phyloP scores from a whole-genome alignment of 1,140 invertebrate species.

The Scaptomyza pallida region DNA sequence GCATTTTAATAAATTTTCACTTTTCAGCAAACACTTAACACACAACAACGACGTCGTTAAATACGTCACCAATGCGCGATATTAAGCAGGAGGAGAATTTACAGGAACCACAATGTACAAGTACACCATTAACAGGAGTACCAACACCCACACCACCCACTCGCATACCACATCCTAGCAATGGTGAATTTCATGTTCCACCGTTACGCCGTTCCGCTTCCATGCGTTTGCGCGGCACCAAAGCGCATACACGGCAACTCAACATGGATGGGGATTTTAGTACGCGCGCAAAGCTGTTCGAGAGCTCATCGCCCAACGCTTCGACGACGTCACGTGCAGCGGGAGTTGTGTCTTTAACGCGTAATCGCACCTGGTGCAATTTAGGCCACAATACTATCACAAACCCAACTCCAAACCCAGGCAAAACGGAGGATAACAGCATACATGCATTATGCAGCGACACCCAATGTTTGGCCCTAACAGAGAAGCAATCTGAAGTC shows the following conservation, averaged over 20 bases:
- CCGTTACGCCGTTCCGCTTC: constrained; percentile 66
- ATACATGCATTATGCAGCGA: constrained; percentile 60
- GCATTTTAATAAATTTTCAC: constrained; percentile 12
- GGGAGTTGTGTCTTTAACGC: constrained; percentile 25
- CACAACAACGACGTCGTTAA: constrained; percentile 59
- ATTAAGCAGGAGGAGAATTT: constrained; percentile 17
- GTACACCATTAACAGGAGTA: constrained; percentile 10
- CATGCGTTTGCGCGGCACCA: constrained; percentile 73
- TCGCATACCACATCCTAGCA: constrained; percentile 64
- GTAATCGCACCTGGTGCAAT: constrained; percentile 67
- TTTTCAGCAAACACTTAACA: not conserved
- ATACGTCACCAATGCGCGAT: constrained; percentile 64
- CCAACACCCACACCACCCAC: constrained; percentile 52
- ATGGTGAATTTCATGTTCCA: constrained; percentile 26
- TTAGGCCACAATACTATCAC: constrained; percentile 48
- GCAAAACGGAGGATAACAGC: constrained; percentile 4
- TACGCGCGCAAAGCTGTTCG: constrained; percentile 72
- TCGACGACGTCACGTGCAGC: constrained; percentile 13
- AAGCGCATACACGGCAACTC: constrained; percentile 32
- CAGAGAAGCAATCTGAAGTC: constrained; percentile 29
- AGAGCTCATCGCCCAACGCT: constrained; percentile 40
- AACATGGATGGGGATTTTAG: constrained; percentile 52
- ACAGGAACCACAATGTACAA: constrained; percentile 5
- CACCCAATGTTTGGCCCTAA: constrained; percentile 43
- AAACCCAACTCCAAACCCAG: not conserved